Base-by-base conservation (phyloP, 2,888 invertebrate genomes). In the Troilus luridus region DNA sequence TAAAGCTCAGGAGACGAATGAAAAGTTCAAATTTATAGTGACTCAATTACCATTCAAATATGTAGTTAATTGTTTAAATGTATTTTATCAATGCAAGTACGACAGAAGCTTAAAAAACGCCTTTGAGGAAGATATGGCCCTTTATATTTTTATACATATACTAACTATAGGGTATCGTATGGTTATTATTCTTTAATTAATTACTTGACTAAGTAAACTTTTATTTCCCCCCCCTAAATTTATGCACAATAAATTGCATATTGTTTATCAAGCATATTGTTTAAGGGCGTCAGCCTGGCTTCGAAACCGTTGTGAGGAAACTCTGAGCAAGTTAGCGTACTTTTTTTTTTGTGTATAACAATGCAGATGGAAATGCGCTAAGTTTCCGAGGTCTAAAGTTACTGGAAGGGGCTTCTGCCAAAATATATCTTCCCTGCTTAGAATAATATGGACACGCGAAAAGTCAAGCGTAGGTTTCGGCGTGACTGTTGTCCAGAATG, bases 321-420 rank as follows among this genome's bases (percentile, higher is more conserved):
- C 24, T 67, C 24, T 14, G 11, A 12, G 24, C 24, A 67, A 67
- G 67, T 67, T 67, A 67, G 24, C 11, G 14, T 67, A 24, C 64
- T 67, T 67, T 67, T 67, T 67, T n/a, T 41, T 41, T 67, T 24
- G 24, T 24, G 12, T 67, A 0, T 67, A 67, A 67, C 67, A 81
- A 19, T 81, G 81, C 81, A 81, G 81, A 81, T 81, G 81, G 81
- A 81, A 81, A 81, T 81, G 81, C 81, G 54, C 54, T 54, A 81
- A 81, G 81, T 81, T 81, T 17, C 24, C 54, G 19, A 11, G 81
- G 21, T 54, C 21, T 1, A 19, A 81, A 81, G 81, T 81, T 81
- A 81, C 81, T 67, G 54, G 81, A 9, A 41, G 19, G 54, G 19
- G 54, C 54, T 81, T 27, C 21, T 21, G 81, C 81, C 54, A 81